Base-by-base conservation (phyloP, 1,140 invertebrate genomes). In the Macrocentrus cingulum region DNA sequence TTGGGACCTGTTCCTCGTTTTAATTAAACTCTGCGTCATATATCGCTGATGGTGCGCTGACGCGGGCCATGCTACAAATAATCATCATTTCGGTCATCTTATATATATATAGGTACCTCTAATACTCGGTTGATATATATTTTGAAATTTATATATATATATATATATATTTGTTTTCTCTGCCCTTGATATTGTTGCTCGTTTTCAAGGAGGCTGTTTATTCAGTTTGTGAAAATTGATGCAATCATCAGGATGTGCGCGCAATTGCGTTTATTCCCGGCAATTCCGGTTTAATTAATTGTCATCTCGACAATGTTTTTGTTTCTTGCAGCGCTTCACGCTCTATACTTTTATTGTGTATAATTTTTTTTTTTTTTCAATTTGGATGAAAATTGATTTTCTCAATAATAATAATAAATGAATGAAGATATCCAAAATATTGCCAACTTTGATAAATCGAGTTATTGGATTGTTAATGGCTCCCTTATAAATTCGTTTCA, bases 201-300 rank as follows among this genome's bases (percentile, higher is more conserved):
- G 23, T 54, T 42, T 39, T 44, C 41, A 44, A 44, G 37, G n/a
- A n/a, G 34, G 34, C 22, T 9, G 29, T 52, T 13, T 36, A 25
- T 13, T 59, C 13, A 52, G 32, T 53, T 59, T 59, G 41, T 45
- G 18, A 53, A 52, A 59, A 53, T 59, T 53, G 53, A 48, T 45
- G 55, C 70, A 70, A 66, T 59, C 62, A 67, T 73, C 71, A 68
- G 70, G 74, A 72, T 72, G 70, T 59, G 56, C 69, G 65, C 72
- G 76, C 71, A 78, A 72, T 77, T 77, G 71, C 73, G 72, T 73
- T 76, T 72, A 73, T 76, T 76, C 70, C 19, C 66, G 66, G 63
- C 70, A 75, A 74, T 76, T 77, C 66, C 71, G 71, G 72, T 72
- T 71, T 70, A 77, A 76, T 77, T 77, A 72, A 68, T 66, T 71